phyloP scores from a whole-genome alignment of 2,888 invertebrate species.

The Falcaria lacertinaria region DNA sequence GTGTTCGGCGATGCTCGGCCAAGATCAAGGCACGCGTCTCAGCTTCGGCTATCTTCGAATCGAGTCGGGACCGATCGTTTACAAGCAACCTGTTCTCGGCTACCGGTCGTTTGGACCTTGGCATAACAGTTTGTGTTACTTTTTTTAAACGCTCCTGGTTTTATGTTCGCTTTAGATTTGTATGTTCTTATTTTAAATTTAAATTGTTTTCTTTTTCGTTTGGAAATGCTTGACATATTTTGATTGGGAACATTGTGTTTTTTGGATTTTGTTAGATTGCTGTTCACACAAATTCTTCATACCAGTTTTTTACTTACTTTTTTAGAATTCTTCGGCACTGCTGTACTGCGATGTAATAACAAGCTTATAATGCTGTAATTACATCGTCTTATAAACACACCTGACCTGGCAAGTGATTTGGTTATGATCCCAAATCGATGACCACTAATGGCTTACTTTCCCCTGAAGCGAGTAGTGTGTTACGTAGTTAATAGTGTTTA shows the following conservation, averaged over 20 bases:
- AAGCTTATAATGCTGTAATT: too few relatives aligned
- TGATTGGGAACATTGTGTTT: background rate
- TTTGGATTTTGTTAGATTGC: background rate
- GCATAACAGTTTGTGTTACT: slow-evolving; percentile 23
- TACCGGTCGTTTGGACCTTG: slow-evolving; percentile 37
- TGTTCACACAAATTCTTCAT: background rate
- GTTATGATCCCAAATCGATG: too few relatives aligned
- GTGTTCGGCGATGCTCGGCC: slow-evolving; percentile 3
- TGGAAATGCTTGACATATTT: slow-evolving; percentile 1
- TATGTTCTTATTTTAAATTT: background rate
- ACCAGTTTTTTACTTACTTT: background rate
- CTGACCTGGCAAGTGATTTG: too few relatives aligned
- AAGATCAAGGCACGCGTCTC: slow-evolving; percentile 21
- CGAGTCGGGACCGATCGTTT: slow-evolving; percentile 12
- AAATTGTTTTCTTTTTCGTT: background rate
- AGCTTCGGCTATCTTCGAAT: slow-evolving; percentile 13
- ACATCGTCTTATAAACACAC: too few relatives aligned
- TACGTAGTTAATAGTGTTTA: too few relatives aligned
- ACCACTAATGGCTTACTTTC: too few relatives aligned
- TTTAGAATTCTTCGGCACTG: too few relatives aligned
- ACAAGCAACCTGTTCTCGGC: slow-evolving; percentile 36
- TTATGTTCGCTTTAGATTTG: background rate
- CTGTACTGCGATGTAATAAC: too few relatives aligned
- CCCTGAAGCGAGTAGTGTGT: too few relatives aligned
- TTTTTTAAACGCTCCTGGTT: background rate